Evolutionary conservation across 2,797 vertebrate species (phyloP).

Genomic region (Hippocampus kuda): DNA sequence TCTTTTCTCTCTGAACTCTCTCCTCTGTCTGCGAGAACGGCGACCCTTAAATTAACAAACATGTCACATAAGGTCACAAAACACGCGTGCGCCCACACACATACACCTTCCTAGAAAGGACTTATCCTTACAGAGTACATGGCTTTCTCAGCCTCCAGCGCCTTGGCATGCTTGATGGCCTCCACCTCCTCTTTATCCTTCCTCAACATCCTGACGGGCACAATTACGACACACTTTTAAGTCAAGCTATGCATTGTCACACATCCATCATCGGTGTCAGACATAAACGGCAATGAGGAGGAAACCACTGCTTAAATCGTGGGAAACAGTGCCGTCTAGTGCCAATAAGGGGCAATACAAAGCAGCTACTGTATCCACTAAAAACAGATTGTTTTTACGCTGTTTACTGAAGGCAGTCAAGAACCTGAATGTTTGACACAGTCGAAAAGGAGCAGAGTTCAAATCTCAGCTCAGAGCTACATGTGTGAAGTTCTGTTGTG

Average conservation of each 20-base stretch:
- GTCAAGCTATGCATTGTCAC: not conserved
- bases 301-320: not conserved
- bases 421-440: no score
- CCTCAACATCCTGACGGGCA: constrained; percentile 79
- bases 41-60: constrained; percentile 70
- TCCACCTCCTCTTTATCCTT: constrained; percentile 97
- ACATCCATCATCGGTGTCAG: not conserved
- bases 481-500: no score
- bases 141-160: constrained; percentile 92
- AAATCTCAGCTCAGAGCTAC: no score
- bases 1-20: constrained; percentile 93
- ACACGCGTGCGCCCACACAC: not conserved
- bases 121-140: constrained; percentile 88
- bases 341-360: not conserved
- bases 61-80: not conserved
- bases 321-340: not conserved
- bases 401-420: no score
- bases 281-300: not conserved
- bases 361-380: no score
- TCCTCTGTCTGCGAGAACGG: constrained; percentile 85
- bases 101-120: not conserved
- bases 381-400: no score
- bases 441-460: no score
- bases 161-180: constrained; percentile 95
- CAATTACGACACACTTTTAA: not conserved